phyloP scores from a whole-genome alignment of 2,113 vertebrate genomes.

The Equus quagga region DNA sequence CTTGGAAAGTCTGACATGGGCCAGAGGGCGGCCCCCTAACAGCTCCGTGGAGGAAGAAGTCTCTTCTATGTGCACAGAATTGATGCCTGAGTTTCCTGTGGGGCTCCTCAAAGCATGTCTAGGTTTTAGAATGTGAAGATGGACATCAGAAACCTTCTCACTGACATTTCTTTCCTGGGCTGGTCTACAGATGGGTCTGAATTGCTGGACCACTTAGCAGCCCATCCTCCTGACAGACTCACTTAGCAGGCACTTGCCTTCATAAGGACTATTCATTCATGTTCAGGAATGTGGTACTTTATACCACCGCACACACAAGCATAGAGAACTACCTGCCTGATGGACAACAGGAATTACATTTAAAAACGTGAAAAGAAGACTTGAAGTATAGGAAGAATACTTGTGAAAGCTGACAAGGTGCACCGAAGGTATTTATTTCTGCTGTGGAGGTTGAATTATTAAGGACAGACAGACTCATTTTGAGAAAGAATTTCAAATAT shows the following conservation, averaged over 20 bases:
- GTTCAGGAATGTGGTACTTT: neutral
- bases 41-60: neutral
- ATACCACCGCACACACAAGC: neutral
- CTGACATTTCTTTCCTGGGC: neutral
- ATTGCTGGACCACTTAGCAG: neutral
- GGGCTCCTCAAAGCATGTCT: neutral
- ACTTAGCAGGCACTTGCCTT: neutral
- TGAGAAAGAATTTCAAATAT: slow-evolving; percentile 53
- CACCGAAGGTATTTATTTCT: neutral
- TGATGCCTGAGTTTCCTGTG: neutral
- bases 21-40: neutral
- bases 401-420: neutral
- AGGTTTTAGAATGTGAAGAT: neutral
- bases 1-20: neutral
- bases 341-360: neutral
- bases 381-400: neutral
- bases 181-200: neutral
- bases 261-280: neutral
- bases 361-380: neutral
- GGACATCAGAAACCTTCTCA: neutral
- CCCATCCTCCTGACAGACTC: neutral
- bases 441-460: neutral
- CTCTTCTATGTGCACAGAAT: neutral
- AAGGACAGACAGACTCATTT: neutral
- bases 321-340: neutral